Conservation (phyloP, 2,888 invertebrate genomes). For the Ophion ellenae region DNA sequence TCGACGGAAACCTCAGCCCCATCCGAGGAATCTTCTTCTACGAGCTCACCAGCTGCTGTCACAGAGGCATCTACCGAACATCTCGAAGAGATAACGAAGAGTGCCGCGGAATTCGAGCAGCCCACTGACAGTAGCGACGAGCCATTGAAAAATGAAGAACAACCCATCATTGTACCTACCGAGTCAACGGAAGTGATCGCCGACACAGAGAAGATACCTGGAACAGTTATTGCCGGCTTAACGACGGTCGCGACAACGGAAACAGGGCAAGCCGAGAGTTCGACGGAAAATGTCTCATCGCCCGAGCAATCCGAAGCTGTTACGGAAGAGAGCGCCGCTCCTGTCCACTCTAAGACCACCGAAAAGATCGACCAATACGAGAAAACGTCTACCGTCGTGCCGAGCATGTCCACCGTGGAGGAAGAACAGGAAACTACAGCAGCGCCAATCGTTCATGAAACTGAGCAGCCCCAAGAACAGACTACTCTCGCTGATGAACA, state of each 20-base stretch:
- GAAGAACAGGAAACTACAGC: slow-evolving; percentile 58
- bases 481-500: slow-evolving; percentile 24
- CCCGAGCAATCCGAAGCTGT: slow-evolving; percentile 8
- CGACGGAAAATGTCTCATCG: slow-evolving; percentile 32
- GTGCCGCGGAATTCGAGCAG: slow-evolving; percentile 51
- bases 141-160: slow-evolving; percentile 41
- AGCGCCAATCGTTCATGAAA: slow-evolving; percentile 16
- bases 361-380: slow-evolving; percentile 6
- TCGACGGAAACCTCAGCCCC: slow-evolving; percentile 23
- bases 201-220: slow-evolving; percentile 36
- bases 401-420: slow-evolving; percentile 31
- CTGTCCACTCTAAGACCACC: slow-evolving; percentile 20
- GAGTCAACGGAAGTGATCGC: slow-evolving; percentile 34
- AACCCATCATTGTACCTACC: background rate
- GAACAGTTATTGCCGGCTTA: slow-evolving; percentile 45
- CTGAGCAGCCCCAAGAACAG: slow-evolving; percentile 42
- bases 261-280: slow-evolving; percentile 25
- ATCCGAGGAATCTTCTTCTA: slow-evolving; percentile 40
- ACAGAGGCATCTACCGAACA: slow-evolving; percentile 49
- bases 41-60: slow-evolving; percentile 31
- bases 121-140: slow-evolving; percentile 53
- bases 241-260: slow-evolving; percentile 50
- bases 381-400: slow-evolving; percentile 33
- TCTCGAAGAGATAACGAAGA: slow-evolving; percentile 42
- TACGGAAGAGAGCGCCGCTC: background rate